Percentiles rank a stretch among this genome's conserved stretches.
Evolutionary conservation across 2,797 vertebrate species (phyloP).

Genomic region (Tragopan temminckii): DNA sequence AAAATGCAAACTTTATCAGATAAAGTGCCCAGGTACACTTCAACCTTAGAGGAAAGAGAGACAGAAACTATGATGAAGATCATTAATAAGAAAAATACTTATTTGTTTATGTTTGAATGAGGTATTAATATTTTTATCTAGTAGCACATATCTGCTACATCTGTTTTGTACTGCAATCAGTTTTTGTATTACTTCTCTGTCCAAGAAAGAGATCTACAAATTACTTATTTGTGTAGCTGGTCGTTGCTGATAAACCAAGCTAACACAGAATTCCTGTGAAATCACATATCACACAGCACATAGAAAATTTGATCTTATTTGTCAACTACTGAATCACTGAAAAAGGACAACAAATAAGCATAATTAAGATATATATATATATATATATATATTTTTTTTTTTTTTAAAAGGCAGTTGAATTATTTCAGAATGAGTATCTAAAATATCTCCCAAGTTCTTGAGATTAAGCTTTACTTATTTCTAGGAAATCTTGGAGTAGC

Average conservation of each 20-base stretch:
- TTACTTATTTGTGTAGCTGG: slow-evolving; percentile 7
- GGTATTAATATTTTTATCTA: neutral
- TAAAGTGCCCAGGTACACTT: neutral
- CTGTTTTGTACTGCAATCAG: neutral
- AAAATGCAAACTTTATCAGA: slow-evolving; percentile 9
- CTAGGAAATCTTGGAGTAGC: neutral
- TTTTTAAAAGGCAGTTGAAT: neutral
- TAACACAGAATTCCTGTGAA: neutral
- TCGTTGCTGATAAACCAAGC: neutral
- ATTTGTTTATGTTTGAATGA: neutral
- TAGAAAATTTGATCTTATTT: neutral
- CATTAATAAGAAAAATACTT: neutral
- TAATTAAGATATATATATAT: neutral
- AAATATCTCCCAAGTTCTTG: neutral
- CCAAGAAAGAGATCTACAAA: neutral
- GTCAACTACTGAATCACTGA: neutral
- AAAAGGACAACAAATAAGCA: neutral
- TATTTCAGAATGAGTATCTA: neutral
- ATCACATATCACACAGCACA: neutral
- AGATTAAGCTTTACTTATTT: neutral
- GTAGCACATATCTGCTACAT: neutral
- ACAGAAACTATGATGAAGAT: neutral
- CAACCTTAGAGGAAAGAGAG: neutral
- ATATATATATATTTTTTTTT: neutral
- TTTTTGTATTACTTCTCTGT: neutral